Base-by-base conservation (phyloP, 2,888 invertebrate genomes). In the Cepaea hortensis region DNA sequence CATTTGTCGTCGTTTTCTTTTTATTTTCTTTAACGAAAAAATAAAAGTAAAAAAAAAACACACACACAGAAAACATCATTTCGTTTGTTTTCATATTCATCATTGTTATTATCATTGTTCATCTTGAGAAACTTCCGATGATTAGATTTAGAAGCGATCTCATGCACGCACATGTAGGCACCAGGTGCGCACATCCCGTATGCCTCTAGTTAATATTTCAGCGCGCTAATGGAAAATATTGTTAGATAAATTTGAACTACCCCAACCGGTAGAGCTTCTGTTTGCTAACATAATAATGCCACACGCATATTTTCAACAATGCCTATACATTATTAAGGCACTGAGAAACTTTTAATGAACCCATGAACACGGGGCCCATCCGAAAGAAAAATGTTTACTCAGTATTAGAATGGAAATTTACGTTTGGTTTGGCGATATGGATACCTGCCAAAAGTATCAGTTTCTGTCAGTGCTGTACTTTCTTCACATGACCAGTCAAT, bases 401-500 rank as follows among this genome's bases (percentile, higher is more conserved):
- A 75, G 50, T 76, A 84, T 84, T 84, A 84, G 65, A 62, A 84
- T 84, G 84, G 65, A 77, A 84, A 84, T 84, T 20, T 46, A n/a
- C 46, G 70, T 70, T 55, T 55, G 55, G 6, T 55, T 55, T 55
- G 55, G 55, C 11, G 55, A 55, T 55, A 55, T 55, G 55, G 55
- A 55, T 55, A 55, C 55, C 11, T 55, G 55, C 11, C 55, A 55
- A 11, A 55, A 55, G 55, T 55, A 9, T 55, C 55, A 11, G 7
- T 55, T 55, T 6, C 55, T 55, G 55, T 55, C 55, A 55, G 7
- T 55, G 55, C 55, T 55, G 7, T 55, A 55, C 55, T 55, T 55
- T 55, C 55, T 55, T 55, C 55, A 55, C 55, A 55, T 9, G 55
- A 55, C 55, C 7, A 55, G 55, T 55, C 55, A 55, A 55, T 55